Conservation (phyloP, 2,113 vertebrate genomes). For the Pica pica region DNA sequence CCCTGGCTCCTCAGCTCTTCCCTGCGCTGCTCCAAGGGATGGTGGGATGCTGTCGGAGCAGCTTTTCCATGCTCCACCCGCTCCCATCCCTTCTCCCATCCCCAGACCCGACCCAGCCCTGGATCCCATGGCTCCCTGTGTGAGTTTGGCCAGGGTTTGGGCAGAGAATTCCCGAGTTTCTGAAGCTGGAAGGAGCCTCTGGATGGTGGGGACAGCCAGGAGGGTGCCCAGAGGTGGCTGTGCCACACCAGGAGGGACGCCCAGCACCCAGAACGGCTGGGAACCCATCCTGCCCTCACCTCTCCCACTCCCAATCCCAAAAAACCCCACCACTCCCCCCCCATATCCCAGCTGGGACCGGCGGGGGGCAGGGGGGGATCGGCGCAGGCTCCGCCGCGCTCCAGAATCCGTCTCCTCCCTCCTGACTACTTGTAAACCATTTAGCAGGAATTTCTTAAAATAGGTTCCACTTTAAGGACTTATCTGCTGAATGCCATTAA, state of each 20-base stretch:
- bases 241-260: not conserved
- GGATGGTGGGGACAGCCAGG: not conserved
- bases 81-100: accelerated
- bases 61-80: accelerated
- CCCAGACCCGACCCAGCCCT: accelerated
- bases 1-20: accelerated
- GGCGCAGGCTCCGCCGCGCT: not conserved
- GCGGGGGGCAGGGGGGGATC: not conserved
- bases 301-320: not conserved
- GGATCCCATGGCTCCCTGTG: accelerated
- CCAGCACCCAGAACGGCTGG: accelerated
- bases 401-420: constrained; percentile 8
- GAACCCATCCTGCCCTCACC: accelerated
- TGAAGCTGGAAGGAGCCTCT: not conserved
- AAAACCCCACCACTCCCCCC: accelerated
- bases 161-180: not conserved
- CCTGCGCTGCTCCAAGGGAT: accelerated
- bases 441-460: constrained; percentile 61
- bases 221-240: not conserved
- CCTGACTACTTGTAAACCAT: constrained; percentile 30
- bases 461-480: constrained; percentile 65
- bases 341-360: not conserved
- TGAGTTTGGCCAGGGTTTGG: not conserved
- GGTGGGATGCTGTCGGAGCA: accelerated
- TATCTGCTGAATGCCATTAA: constrained; percentile 67